phyloP scores from a whole-genome alignment of 2,113 vertebrate genomes.

The Megalops atlanticus region DNA sequence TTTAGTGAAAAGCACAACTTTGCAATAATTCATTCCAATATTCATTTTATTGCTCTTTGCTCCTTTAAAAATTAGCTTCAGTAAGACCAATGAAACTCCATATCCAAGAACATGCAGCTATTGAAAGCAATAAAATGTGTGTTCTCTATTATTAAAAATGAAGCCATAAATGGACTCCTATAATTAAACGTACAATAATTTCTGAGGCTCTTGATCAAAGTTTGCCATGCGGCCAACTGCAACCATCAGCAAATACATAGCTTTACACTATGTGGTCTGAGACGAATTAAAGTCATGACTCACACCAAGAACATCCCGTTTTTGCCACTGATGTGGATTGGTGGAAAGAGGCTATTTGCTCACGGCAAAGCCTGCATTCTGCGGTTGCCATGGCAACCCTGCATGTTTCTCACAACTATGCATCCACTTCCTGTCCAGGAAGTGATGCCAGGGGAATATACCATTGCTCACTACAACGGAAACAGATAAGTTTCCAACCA shows the following conservation, averaged over 20 bases:
- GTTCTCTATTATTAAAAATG: conserved; percentile 20
- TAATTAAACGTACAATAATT: background rate
- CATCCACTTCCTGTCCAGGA: background rate
- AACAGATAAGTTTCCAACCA: too few species aligned
- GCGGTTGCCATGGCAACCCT: conserved; percentile 6
- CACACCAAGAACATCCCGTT: conserved; percentile 23
- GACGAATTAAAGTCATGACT: conserved; percentile 23
- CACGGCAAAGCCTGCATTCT: background rate
- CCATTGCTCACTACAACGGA: too few species aligned
- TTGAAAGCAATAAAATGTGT: conserved; percentile 11
- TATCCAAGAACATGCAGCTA: background rate
- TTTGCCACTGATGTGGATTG: background rate
- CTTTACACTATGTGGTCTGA: conserved; percentile 7
- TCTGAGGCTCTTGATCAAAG: background rate
- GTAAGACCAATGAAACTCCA: background rate
- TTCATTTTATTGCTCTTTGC: background rate
- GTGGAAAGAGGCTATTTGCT: background rate
- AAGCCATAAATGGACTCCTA: background rate
- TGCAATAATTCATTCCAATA: background rate
- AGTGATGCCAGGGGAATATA: too few species aligned
- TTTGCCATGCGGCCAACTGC: background rate
- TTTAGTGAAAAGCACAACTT: background rate
- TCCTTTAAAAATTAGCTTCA: background rate
- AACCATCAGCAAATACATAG: conserved; percentile 7
- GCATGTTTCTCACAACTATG: background rate